A percentile compares a stretch with the other conserved stretches of the same genome.
These are phyloP conservation scores for Nephrotoma flavescens DNA, from an alignment of 2,888 invertebrate genomes.

Conservation along the genomic window DNA sequence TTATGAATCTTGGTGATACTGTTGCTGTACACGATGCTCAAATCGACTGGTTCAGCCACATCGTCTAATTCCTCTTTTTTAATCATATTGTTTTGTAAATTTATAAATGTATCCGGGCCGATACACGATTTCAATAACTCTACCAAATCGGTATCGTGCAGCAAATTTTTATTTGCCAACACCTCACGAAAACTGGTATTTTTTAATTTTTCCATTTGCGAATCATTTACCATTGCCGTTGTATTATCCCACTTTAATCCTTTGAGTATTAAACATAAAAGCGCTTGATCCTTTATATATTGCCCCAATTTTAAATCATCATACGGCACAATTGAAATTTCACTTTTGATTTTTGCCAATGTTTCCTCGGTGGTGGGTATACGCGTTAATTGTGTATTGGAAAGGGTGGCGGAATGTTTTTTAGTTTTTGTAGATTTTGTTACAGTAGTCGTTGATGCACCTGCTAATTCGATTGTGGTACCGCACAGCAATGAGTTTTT, in stretches of 20 bases:
- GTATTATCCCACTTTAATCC: slow-evolving; percentile 29
- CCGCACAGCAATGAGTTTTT: neutral
- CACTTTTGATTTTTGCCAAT: neutral
- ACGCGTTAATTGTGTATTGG: neutral
- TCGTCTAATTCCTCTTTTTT: neutral
- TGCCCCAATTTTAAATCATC: slow-evolving; percentile 24
- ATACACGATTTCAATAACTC: slow-evolving; percentile 28
- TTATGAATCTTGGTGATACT: neutral
- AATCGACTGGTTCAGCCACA: neutral
- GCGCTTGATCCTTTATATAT: slow-evolving; percentile 28
- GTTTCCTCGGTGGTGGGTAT: neutral
- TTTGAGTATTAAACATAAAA: slow-evolving; percentile 29
- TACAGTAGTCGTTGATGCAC: neutral
- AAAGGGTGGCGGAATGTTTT: neutral
- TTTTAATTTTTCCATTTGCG: slow-evolving; percentile 25
- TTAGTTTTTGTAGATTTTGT: neutral
- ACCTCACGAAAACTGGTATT: slow-evolving; percentile 26
- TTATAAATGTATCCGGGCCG: slow-evolving; percentile 7
- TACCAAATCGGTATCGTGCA: slow-evolving; percentile 29
- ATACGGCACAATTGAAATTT: slow-evolving; percentile 12
- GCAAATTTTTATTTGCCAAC: slow-evolving; percentile 26
- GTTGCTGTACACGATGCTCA: neutral
- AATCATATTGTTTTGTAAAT: neutral
- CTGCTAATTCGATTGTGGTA: neutral
- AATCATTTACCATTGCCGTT: slow-evolving; percentile 12